Conservation (phyloP, 2,113 vertebrate species). For the Platycercus adscitus region DNA sequence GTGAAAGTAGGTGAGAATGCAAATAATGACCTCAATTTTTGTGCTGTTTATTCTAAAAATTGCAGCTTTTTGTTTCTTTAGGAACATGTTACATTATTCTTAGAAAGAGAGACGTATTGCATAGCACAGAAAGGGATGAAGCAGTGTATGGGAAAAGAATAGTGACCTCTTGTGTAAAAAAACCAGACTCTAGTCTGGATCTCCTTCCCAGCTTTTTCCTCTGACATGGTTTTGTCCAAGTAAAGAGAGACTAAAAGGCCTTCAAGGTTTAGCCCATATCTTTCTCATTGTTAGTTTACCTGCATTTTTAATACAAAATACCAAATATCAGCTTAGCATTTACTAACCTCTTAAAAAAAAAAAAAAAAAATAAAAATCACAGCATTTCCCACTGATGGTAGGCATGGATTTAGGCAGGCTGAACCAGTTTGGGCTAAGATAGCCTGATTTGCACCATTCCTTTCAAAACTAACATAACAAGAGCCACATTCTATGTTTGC, state of each 20-base stretch:
- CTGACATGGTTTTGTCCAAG: neutral
- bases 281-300: slow-evolving; percentile 28
- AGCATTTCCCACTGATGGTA: neutral
- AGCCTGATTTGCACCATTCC: neutral
- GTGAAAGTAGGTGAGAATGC: neutral
- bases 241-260: neutral
- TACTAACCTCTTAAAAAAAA: neutral
- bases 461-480: neutral
- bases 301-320: neutral
- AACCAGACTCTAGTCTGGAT: neutral
- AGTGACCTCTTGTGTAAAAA: neutral
- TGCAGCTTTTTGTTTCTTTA: slow-evolving; percentile 23
- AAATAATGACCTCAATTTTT: neutral
- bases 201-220: neutral
- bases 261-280: neutral
- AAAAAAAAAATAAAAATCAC: neutral
- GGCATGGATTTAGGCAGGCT: neutral
- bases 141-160: neutral
- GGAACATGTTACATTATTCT: slow-evolving; percentile 27
- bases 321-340: neutral
- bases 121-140: neutral
- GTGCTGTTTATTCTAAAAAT: neutral
- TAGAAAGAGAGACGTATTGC: neutral
- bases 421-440: neutral
- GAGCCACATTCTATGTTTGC: neutral